phyloP scores from a whole-genome alignment of 2,888 invertebrate species.

The Euclidia mi region DNA sequence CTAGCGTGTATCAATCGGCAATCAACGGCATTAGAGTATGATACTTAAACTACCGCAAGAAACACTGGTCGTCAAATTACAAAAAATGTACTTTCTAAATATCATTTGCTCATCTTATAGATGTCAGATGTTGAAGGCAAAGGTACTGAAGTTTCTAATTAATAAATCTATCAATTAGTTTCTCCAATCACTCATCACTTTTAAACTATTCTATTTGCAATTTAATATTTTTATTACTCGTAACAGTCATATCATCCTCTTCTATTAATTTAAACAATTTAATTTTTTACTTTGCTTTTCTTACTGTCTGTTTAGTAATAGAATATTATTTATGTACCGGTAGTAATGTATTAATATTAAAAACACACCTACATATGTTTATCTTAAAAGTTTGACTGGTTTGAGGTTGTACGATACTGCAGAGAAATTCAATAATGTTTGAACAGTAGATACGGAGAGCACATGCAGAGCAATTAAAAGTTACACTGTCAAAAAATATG shows the following conservation, averaged over 20 bases:
- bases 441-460: too few relatives aligned
- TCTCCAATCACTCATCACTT: slow-evolving; percentile 2
- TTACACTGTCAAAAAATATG: too few relatives aligned
- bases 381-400: too few relatives aligned
- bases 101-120: background rate
- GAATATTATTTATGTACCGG: too few relatives aligned
- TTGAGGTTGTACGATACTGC: too few relatives aligned
- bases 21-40: background rate
- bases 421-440: too few relatives aligned
- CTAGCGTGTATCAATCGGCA: background rate
- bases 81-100: slow-evolving; percentile 1
- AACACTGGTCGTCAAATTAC: too few relatives aligned
- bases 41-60: background rate
- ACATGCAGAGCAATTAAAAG: too few relatives aligned
- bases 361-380: too few relatives aligned
- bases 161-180: slow-evolving; percentile 10
- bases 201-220: background rate
- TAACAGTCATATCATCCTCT: too few relatives aligned
- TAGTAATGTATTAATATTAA: too few relatives aligned
- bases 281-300: background rate
- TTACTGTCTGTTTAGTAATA: background rate
- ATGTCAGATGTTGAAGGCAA: background rate
- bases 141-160: slow-evolving; percentile 12
- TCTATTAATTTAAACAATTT: background rate
- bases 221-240: slow-evolving; percentile 9